phyloP scores from a whole-genome alignment of 2,888 invertebrate species.

The Drosophila longiperda region DNA sequence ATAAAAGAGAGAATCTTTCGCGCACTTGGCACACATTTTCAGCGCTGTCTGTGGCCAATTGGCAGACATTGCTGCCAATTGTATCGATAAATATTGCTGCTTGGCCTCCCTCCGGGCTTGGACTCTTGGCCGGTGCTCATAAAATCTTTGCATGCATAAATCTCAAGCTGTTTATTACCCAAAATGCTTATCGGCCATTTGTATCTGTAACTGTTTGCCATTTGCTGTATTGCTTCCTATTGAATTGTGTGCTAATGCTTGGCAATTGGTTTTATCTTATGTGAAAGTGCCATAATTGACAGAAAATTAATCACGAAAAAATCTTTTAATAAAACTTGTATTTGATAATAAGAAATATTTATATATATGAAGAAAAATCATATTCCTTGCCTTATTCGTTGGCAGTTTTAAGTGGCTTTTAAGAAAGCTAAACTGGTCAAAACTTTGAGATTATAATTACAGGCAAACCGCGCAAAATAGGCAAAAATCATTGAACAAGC shows the following conservation, averaged over 20 bases:
- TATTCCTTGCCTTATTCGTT: background rate
- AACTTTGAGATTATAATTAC: constrained; percentile 55
- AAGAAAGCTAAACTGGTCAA: background rate
- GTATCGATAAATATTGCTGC: constrained; percentile 64
- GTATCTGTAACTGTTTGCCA: constrained; percentile 34
- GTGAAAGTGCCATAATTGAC: constrained; percentile 8
- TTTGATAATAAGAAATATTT: too few relatives aligned
- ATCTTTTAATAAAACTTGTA: constrained; percentile 1
- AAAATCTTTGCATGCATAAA: constrained; percentile 65
- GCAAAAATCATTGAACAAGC: constrained; percentile 44
- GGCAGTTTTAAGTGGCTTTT: constrained; percentile 32
- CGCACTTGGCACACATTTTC: constrained; percentile 62
- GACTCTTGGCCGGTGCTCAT: constrained; percentile 35
- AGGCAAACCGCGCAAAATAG: constrained; percentile 32
- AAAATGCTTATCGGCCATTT: constrained; percentile 26
- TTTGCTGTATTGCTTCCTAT: constrained; percentile 37
- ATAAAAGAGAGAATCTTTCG: constrained; percentile 27
- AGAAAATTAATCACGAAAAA: constrained; percentile 30
- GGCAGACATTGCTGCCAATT: constrained; percentile 56
- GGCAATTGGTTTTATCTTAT: constrained; percentile 29
- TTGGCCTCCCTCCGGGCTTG: constrained; percentile 37
- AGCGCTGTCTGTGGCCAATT: constrained; percentile 51
- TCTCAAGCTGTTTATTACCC: constrained; percentile 58
- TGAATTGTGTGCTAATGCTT: constrained; percentile 50
- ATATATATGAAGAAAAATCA: background rate